Evolutionary conservation across 2,888 invertebrate genomes (phyloP).

Genomic region (Thymelicus lineola): DNA sequence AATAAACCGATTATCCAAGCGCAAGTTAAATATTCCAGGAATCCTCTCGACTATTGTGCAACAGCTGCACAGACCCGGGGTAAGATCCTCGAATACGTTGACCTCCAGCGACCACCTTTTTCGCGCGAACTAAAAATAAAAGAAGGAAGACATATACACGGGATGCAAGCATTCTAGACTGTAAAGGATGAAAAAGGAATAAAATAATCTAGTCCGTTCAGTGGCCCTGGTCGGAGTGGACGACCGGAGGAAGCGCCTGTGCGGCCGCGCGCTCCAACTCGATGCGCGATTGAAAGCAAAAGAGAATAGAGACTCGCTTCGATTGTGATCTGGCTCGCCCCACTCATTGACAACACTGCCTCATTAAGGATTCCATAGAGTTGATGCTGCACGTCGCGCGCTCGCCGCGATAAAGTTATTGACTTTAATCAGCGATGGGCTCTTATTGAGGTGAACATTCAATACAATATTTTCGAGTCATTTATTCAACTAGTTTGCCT

Average conservation of each 20-base stretch:
- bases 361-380: constrained; percentile 61
- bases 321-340: constrained; percentile 56
- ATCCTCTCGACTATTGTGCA: constrained; percentile 79
- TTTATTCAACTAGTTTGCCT: constrained; percentile 35
- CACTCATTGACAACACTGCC: constrained; percentile 63
- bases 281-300: constrained; percentile 60
- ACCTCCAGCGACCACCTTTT: constrained; percentile 75
- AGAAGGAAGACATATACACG: constrained; percentile 69
- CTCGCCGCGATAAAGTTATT: constrained; percentile 34
- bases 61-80: constrained; percentile 73
- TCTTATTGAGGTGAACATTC: constrained; percentile 38
- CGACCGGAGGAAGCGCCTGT: constrained; percentile 51
- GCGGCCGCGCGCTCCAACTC: constrained; percentile 50
- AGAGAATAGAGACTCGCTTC: constrained; percentile 55
- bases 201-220: constrained; percentile 71
- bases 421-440: constrained; percentile 37
- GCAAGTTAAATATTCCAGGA: constrained; percentile 62
- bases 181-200: constrained; percentile 65
- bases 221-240: constrained; percentile 62
- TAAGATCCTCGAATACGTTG: constrained; percentile 78
- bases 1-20: constrained; percentile 55
- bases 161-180: constrained; percentile 73
- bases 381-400: constrained; percentile 38
- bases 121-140: constrained; percentile 78
- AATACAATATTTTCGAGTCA: constrained; percentile 35